These are phyloP conservation scores for Bolinopsis microptera DNA, from an alignment of 37 sponge, comb jelly and placozoan genomes.

Conservation along the genomic window DNA sequence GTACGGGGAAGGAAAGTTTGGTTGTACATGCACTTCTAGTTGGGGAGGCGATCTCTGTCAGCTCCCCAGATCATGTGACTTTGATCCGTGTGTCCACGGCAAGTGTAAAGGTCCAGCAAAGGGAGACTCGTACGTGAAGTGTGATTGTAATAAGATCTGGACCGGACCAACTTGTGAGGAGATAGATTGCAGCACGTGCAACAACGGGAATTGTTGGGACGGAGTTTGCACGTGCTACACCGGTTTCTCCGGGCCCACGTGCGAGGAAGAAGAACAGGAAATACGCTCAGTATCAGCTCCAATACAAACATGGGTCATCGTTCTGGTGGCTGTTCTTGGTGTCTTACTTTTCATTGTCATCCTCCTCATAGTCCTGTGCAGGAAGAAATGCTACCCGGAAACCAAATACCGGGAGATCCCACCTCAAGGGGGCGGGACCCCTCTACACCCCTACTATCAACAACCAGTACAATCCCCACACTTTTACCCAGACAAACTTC, in stretches of 20 bases:
- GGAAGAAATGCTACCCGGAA: neutral
- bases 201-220: neutral
- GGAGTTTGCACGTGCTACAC: conserved; percentile 52
- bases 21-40: conserved; percentile 17
- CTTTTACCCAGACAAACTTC: neutral
- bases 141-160: conserved; percentile 34
- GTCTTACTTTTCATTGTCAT: neutral
- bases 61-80: conserved; percentile 13
- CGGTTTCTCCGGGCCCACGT: conserved; percentile 69
- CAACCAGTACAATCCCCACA: neutral
- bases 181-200: neutral
- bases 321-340: conserved; percentile 18
- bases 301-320: conserved; percentile 42
- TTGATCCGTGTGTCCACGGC: conserved; percentile 54
- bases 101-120: neutral
- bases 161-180: conserved; percentile 5
- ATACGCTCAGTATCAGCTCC: neutral
- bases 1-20: conserved; percentile 13
- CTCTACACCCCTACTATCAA: neutral
- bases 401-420: neutral
- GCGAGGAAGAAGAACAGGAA: conserved; percentile 21
- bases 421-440: neutral
- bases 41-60: conserved; percentile 50
- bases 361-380: neutral
- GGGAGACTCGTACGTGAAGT: neutral